Conservation (phyloP, 2,888 invertebrate species). For the Chymomyza amoena region DNA sequence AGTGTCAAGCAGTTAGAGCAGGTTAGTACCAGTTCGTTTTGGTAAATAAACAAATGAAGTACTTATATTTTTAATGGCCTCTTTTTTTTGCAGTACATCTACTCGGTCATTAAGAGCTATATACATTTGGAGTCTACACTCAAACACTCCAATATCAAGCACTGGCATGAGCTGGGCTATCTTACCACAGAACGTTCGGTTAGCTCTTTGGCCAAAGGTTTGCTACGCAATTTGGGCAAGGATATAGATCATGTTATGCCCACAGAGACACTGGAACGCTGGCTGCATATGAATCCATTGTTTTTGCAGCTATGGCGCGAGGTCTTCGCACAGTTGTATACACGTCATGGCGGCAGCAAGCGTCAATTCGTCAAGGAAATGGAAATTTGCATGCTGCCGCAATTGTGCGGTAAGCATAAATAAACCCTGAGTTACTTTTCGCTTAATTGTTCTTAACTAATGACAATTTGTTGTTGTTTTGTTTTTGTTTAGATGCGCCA, state of each 20-base stretch:
- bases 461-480: background rate
- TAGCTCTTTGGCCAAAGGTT: slow-evolving; percentile 81
- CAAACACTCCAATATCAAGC: slow-evolving; percentile 80
- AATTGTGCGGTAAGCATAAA: slow-evolving; percentile 47
- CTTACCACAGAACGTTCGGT: slow-evolving; percentile 81
- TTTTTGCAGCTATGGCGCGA: slow-evolving; percentile 80
- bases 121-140: slow-evolving; percentile 83
- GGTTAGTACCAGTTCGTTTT: slow-evolving; percentile 36
- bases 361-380: slow-evolving; percentile 49
- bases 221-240: slow-evolving; percentile 78
- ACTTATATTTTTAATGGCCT: background rate
- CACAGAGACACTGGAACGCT: slow-evolving; percentile 69
- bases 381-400: slow-evolving; percentile 54
- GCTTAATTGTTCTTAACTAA: background rate
- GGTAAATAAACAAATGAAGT: background rate
- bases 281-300: slow-evolving; percentile 80
- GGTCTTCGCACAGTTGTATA: slow-evolving; percentile 81
- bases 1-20: slow-evolving; percentile 69
- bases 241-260: slow-evolving; percentile 69
- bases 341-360: slow-evolving; percentile 59
- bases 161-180: slow-evolving; percentile 83
- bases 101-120: slow-evolving; percentile 87
- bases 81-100: slow-evolving; percentile 85
- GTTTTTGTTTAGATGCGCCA: slow-evolving; percentile 81
- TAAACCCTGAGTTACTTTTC: background rate